phyloP scores from a whole-genome alignment of 2,113 vertebrate genomes.

The Blennius ocellaris region DNA sequence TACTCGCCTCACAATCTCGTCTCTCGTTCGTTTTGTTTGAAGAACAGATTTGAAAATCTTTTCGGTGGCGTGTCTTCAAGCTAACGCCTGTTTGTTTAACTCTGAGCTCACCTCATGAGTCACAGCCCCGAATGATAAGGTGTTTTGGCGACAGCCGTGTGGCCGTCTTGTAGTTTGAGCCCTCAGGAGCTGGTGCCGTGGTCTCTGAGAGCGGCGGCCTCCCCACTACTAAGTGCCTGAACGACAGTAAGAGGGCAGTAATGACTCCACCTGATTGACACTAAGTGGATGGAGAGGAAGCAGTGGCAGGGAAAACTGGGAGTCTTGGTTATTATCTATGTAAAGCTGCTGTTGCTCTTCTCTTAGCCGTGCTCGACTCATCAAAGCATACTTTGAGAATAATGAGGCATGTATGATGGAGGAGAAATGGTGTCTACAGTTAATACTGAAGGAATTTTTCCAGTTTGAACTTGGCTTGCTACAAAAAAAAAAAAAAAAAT shows the following conservation, averaged over 20 bases:
- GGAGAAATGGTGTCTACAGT: too few species aligned
- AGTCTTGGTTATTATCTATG: too few species aligned
- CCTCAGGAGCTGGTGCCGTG: conserved; percentile 30
- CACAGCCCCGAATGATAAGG: conserved; percentile 62
- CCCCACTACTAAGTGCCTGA: conserved; percentile 10
- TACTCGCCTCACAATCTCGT: background rate
- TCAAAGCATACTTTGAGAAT: too few species aligned
- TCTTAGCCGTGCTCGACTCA: too few species aligned
- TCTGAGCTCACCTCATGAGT: conserved; percentile 56
- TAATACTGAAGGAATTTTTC: too few species aligned
- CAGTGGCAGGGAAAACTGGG: background rate
- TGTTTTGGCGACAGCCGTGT: conserved; percentile 46
- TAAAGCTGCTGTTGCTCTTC: too few species aligned
- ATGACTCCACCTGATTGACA: conserved; percentile 1
- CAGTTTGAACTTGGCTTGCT: too few species aligned
- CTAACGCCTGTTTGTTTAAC: conserved; percentile 59
- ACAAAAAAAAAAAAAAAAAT: too few species aligned
- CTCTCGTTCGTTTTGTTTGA: conserved; percentile 1
- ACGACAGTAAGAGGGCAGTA: conserved; percentile 17
- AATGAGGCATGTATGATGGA: too few species aligned
- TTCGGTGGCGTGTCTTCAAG: conserved; percentile 54
- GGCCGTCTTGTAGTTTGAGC: conserved; percentile 13
- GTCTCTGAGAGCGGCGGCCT: background rate
- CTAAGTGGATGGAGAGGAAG: background rate
- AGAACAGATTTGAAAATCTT: conserved; percentile 38